Conservation (phyloP, 2,113 vertebrate species). For the Leptosomus discolor region DNA sequence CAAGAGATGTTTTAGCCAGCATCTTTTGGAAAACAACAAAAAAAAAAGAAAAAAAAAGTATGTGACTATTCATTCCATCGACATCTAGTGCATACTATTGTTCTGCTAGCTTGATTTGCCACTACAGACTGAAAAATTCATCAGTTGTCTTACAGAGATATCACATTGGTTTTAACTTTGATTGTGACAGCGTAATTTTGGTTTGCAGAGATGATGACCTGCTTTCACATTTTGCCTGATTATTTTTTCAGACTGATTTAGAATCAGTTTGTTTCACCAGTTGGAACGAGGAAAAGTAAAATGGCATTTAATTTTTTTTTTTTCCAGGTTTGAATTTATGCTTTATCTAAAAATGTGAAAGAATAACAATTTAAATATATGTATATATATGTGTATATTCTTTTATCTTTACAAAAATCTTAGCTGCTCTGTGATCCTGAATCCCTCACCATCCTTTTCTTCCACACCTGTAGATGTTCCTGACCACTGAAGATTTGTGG, state of each 20-base stretch:
- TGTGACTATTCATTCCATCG: neutral
- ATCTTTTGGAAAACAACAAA: neutral
- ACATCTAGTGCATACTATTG: neutral
- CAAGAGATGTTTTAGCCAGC: neutral
- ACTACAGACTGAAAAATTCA: neutral
- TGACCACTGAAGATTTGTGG: neutral
- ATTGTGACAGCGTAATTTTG: conserved; percentile 14
- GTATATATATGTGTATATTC: fast-evolving
- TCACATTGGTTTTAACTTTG: neutral
- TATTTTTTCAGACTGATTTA: neutral
- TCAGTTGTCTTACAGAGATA: neutral
- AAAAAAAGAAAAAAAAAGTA: neutral
- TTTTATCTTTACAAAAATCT: neutral
- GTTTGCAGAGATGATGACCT: neutral
- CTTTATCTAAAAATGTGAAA: neutral
- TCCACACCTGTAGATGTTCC: neutral
- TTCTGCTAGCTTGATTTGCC: neutral
- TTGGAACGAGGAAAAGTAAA: neutral
- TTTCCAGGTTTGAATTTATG: neutral
- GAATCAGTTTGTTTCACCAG: neutral
- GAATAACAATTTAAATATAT: neutral
- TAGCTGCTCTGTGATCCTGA: neutral
- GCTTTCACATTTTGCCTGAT: neutral
- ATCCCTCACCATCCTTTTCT: neutral
- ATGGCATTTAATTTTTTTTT: neutral